Evolutionary conservation across 2,113 vertebrate genomes (phyloP).

Genomic region (Cyphomyrus plagiostoma): DNA sequence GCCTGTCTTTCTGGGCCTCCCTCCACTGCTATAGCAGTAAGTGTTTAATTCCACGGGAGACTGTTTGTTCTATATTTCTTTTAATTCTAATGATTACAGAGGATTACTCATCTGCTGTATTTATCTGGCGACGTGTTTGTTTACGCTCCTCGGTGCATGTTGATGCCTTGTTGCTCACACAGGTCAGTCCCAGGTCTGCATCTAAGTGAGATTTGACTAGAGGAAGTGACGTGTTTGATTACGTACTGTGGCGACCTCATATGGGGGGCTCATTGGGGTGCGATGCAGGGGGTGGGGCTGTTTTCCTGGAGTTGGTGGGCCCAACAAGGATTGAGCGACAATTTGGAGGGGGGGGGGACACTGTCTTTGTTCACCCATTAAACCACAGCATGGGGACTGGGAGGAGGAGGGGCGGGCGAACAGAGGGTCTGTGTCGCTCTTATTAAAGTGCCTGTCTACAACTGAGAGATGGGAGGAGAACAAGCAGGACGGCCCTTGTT

Average conservation of each 20-base stretch:
- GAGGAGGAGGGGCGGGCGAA: neutral
- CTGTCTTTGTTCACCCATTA: neutral
- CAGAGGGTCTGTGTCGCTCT: neutral
- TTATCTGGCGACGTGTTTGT: neutral
- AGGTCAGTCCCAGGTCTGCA: neutral
- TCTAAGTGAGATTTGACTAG: neutral
- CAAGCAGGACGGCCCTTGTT: neutral
- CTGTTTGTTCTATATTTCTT: slow-evolving; percentile 11
- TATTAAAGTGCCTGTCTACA: neutral
- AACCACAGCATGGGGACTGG: neutral
- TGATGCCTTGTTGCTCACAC: neutral
- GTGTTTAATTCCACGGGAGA: slow-evolving; percentile 15
- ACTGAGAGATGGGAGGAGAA: neutral
- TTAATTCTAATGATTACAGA: slow-evolving; percentile 21
- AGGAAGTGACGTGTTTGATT: neutral
- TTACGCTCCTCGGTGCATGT: neutral
- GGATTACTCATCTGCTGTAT: neutral
- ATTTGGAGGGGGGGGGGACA: no score
- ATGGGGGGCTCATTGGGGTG: neutral
- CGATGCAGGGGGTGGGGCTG: neutral
- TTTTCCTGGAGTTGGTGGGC: no score
- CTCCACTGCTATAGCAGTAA: slow-evolving; percentile 24
- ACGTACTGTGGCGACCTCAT: neutral
- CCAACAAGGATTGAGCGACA: no score
- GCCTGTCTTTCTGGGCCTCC: slow-evolving; percentile 7